These are phyloP conservation scores for Probaryconus sp. DNA, from an alignment of 1,140 invertebrate genomes.

Conservation along the genomic window DNA sequence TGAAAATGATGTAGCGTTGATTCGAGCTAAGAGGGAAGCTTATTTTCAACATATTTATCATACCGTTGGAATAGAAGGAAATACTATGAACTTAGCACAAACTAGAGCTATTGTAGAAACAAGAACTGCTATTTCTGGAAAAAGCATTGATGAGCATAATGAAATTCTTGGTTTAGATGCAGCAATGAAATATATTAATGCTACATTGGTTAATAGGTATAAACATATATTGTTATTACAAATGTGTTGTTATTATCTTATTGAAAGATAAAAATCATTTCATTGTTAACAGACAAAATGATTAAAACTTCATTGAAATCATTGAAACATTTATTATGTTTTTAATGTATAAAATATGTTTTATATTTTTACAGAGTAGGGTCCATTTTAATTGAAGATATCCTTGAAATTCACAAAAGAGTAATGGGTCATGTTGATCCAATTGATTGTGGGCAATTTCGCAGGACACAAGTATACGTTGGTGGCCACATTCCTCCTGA, in stretches of 20 bases:
- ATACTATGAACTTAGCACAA: slow-evolving; percentile 96
- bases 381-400: slow-evolving; percentile 85
- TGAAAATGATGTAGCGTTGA: slow-evolving; percentile 86
- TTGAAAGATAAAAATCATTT: no score
- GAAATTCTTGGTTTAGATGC: slow-evolving; percentile 96
- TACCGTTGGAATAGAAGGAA: slow-evolving; percentile 98
- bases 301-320: no score
- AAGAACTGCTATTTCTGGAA: slow-evolving; percentile 93
- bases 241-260: background rate
- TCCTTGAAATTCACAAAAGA: slow-evolving; percentile 94
- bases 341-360: background rate
- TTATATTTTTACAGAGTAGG: slow-evolving; percentile 62
- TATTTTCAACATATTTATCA: slow-evolving; percentile 98
- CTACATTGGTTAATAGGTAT: slow-evolving; percentile 87
- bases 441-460: slow-evolving; percentile 89
- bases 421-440: slow-evolving; percentile 97
- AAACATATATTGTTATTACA: background rate
- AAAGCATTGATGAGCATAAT: slow-evolving; percentile 97
- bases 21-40: slow-evolving; percentile 93
- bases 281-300: no score
- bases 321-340: background rate
- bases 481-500: slow-evolving; percentile 93
- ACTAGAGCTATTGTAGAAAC: slow-evolving; percentile 96
- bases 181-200: slow-evolving; percentile 97
- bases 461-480: slow-evolving; percentile 93